Conservation (phyloP, 2,888 invertebrate species). For the Mechanitis messenoides region DNA sequence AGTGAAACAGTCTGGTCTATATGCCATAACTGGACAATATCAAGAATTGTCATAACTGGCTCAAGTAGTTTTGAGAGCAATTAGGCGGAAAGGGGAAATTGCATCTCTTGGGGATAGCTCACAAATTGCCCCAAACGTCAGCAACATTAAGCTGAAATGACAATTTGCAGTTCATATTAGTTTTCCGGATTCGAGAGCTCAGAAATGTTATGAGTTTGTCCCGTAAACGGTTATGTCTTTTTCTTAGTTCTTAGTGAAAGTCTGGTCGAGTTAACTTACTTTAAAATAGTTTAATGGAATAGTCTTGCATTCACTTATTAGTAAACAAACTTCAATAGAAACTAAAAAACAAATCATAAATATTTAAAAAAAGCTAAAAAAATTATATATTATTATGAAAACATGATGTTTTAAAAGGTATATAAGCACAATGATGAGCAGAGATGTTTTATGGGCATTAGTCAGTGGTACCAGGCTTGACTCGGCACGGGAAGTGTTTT, state of each 20-base stretch:
- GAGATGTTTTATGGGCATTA: constrained; percentile 16
- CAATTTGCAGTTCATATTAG: constrained; percentile 51
- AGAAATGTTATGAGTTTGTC: constrained; percentile 26
- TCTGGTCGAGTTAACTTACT: constrained; percentile 9
- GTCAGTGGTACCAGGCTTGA: constrained; percentile 23
- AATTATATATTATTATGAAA: constrained; percentile 9
- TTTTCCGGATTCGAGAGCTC: constrained; percentile 23
- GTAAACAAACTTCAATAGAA: neutral
- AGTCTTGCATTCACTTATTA: neutral
- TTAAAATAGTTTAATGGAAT: constrained; percentile 7
- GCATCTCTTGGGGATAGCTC: constrained; percentile 64
- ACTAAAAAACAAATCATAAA: neutral
- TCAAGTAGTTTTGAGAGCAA: constrained; percentile 47
- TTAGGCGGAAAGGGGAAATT: constrained; percentile 65
- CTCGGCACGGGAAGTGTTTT: constrained; percentile 22
- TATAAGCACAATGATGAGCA: constrained; percentile 19
- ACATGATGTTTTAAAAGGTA: constrained; percentile 17
- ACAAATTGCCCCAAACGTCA: constrained; percentile 64
- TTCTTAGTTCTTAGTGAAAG: constrained; percentile 15
- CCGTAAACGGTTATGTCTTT: constrained; percentile 18
- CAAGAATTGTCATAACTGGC: constrained; percentile 26
- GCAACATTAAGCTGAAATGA: constrained; percentile 53
- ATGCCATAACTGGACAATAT: neutral
- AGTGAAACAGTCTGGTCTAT: constrained; percentile 6
- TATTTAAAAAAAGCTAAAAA: neutral